Base-by-base conservation (phyloP, 2,113 vertebrate genomes). In the pig (Sus scrofa) region DNA sequence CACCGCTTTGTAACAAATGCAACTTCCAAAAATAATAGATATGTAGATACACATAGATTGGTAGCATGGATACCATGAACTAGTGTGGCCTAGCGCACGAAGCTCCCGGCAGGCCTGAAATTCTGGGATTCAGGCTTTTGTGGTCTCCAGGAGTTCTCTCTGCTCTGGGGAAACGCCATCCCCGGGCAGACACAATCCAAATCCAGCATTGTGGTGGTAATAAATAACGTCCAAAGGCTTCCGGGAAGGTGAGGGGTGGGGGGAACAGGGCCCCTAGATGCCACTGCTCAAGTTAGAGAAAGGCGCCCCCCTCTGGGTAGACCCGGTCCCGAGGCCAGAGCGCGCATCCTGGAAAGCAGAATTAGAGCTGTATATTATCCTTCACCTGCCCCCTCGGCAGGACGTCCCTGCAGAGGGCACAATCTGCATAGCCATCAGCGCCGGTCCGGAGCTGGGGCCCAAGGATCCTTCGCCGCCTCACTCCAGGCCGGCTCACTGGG, bases 51-150 rank as follows among this genome's bases (percentile, higher is more conserved):
- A 97, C 96, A 98, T 96, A 98, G 98, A 98, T 96, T 9, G 97
- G 98, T 98, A 98, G 97, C 98, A 98, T 98, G 98, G 98, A 98
- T 98, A 98, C 98, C 98, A 98, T 98, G 99, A 99, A 99, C 97
- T 85, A 98, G 96, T 98, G 65, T 91, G 97, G 97, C 98, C 77
- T 37, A 98, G 96, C 77, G 3, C 6, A 16, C 0, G 88, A 95
- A 96, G 98, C 98, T 97, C 98, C 97, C 67, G 52, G 97, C 92
- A 84, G 92, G 95, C 6, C 0, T 10, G 62, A 70, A 22, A 90
- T 95, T 83, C 97, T 0, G 2, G 89, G 81, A 56, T 84, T 94
- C 94, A 87, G 95, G 97, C 93, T 56, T 67, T 1, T 5, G 75
- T 50, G 82, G 83, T 89, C 58, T 95, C 94, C 89, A 81, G 74